These are phyloP conservation scores for Epirrhoe tristata DNA, from an alignment of 2,888 invertebrate species.

Conservation along the genomic window DNA sequence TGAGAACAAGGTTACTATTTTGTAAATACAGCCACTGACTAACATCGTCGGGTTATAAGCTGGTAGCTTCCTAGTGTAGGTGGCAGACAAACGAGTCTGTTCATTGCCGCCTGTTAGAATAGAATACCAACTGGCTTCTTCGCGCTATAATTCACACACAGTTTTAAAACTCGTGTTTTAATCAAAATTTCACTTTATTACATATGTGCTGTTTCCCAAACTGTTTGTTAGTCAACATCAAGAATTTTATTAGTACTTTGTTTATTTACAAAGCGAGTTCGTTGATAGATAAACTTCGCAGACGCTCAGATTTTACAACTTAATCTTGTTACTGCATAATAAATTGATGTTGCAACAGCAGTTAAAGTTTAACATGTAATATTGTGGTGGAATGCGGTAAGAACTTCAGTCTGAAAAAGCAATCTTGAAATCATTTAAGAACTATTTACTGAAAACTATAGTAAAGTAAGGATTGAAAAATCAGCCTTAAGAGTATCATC, in stretches of 20 bases:
- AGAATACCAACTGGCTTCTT: too few relatives aligned
- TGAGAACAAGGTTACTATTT: too few relatives aligned
- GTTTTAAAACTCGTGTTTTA: too few relatives aligned
- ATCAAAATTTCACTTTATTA: too few relatives aligned
- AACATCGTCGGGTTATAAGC: too few relatives aligned
- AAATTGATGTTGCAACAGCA: slow-evolving; percentile 24
- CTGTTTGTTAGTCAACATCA: not conserved
- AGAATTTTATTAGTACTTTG: not conserved
- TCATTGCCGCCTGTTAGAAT: too few relatives aligned
- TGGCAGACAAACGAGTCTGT: too few relatives aligned
- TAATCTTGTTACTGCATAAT: slow-evolving; percentile 25
- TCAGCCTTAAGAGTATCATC: slow-evolving; percentile 2
- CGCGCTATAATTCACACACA: too few relatives aligned
- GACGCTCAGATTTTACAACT: slow-evolving; percentile 27
- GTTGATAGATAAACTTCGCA: slow-evolving; percentile 23
- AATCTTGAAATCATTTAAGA: too few relatives aligned
- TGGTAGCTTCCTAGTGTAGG: too few relatives aligned
- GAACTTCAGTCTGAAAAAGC: too few relatives aligned
- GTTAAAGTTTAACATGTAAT: slow-evolving; percentile 11
- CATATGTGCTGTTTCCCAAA: not conserved
- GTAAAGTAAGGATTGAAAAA: slow-evolving; percentile 3
- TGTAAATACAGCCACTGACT: too few relatives aligned
- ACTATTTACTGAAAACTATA: not conserved
- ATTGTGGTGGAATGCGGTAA: not conserved
- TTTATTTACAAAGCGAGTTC: slow-evolving; percentile 8